Evolutionary conservation across 2,888 invertebrate genomes (phyloP).

Genomic region (Dione vanillae): DNA sequence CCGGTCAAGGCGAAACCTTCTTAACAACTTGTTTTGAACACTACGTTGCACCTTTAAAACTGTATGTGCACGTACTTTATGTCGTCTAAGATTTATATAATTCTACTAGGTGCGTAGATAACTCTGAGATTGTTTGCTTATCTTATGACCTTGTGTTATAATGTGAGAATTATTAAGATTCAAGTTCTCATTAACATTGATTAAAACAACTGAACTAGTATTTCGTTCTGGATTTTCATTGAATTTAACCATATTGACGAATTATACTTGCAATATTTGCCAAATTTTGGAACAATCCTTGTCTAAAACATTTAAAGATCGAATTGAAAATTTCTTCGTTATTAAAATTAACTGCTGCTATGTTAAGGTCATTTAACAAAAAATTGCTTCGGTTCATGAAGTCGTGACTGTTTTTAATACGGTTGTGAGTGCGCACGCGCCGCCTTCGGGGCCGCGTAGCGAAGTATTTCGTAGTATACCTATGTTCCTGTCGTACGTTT

Average conservation of each 20-base stretch:
- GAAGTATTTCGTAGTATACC: conserved; percentile 71
- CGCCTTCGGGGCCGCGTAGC: conserved; percentile 64
- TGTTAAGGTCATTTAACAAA: conserved; percentile 68
- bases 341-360: conserved; percentile 43
- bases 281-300: conserved; percentile 8
- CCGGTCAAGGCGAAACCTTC: conserved; percentile 78
- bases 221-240: conserved; percentile 26
- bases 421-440: conserved; percentile 75
- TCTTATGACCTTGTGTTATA: conserved; percentile 67
- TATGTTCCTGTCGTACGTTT: conserved; percentile 68
- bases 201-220: conserved; percentile 58
- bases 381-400: conserved; percentile 63
- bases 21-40: conserved; percentile 52
- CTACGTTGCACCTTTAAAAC: conserved; percentile 52
- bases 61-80: conserved; percentile 55
- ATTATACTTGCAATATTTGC: conserved; percentile 12
- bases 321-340: conserved; percentile 47
- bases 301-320: not conserved
- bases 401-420: conserved; percentile 71
- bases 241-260: not conserved
- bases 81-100: conserved; percentile 53
- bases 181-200: conserved; percentile 63
- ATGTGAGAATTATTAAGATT: conserved; percentile 67
- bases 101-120: conserved; percentile 42
- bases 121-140: conserved; percentile 39